A percentile compares a stretch with the other conserved stretches of the same genome.
Conservation (phyloP, 2,113 vertebrate genomes). For the Conger conger region DNA sequence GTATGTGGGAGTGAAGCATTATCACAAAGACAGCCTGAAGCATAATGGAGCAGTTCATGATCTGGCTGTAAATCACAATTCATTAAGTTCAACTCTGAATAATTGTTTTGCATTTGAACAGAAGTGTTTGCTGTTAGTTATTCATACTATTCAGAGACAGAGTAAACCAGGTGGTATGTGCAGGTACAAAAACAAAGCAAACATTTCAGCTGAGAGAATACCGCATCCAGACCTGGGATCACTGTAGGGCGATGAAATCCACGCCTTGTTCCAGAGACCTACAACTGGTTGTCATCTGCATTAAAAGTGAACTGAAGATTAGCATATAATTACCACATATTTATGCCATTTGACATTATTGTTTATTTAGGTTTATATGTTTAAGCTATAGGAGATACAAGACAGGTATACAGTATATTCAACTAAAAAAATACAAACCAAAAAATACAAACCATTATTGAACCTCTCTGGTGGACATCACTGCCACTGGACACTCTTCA, state of each 20-base stretch:
- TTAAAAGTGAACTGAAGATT: neutral
- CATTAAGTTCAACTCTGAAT: neutral
- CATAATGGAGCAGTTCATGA: neutral
- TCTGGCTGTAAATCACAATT: slow-evolving; percentile 13
- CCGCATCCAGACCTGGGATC: neutral
- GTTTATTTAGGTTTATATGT: neutral
- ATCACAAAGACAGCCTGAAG: neutral
- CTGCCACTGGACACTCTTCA: neutral
- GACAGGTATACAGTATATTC: neutral
- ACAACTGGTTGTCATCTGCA: neutral
- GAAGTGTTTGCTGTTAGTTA: neutral
- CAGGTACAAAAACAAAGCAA: neutral
- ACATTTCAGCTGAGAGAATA: neutral
- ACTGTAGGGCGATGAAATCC: neutral
- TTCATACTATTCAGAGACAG: neutral
- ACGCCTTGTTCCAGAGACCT: neutral
- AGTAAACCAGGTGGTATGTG: neutral
- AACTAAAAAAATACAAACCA: neutral
- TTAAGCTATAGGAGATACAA: neutral
- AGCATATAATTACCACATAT: too few relatives aligned
- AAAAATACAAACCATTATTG: neutral
- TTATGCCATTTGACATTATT: neutral
- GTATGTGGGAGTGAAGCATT: neutral
- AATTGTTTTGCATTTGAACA: neutral
- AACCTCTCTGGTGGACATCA: neutral